A percentile compares a stretch with the other conserved stretches of the same genome.
Evolutionary conservation across 2,113 vertebrate species (phyloP).

Genomic region (Arizona elegans): DNA sequence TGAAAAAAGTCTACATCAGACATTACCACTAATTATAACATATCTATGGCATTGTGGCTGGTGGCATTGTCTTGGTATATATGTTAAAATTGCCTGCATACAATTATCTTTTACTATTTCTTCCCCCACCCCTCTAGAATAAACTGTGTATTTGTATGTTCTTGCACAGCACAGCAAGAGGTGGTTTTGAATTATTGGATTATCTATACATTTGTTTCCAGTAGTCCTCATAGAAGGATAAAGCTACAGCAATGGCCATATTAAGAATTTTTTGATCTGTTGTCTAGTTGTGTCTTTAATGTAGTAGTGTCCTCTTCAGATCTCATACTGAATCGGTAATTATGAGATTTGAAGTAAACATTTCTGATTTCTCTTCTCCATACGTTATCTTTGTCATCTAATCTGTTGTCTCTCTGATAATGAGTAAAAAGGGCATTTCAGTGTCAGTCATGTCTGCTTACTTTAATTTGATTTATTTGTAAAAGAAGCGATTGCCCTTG

Average conservation of each 20-base stretch:
- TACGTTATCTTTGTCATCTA: not conserved
- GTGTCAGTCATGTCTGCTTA: not conserved
- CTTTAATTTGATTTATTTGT: not conserved
- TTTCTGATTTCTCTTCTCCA: not conserved
- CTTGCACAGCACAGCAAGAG: not conserved
- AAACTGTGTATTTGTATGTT: not conserved
- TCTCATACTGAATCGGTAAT: not conserved
- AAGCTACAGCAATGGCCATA: not conserved
- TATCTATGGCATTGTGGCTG: no score
- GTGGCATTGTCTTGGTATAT: not conserved
- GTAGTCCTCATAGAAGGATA: not conserved
- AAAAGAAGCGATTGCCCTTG: not conserved
- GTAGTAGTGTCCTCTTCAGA: not conserved
- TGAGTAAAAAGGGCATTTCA: slow-evolving; percentile 16
- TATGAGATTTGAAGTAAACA: not conserved
- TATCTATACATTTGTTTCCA: not conserved
- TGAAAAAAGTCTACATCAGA: not conserved
- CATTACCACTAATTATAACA: not conserved
- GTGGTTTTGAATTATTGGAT: not conserved
- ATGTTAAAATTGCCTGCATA: not conserved
- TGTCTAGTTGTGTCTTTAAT: not conserved
- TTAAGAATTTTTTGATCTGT: not conserved
- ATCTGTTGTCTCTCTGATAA: not conserved
- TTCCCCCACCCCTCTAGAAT: not conserved
- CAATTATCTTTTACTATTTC: not conserved